Evolutionary conservation across 2,888 invertebrate species (phyloP).

Genomic region (Leptinotarsa juncta): DNA sequence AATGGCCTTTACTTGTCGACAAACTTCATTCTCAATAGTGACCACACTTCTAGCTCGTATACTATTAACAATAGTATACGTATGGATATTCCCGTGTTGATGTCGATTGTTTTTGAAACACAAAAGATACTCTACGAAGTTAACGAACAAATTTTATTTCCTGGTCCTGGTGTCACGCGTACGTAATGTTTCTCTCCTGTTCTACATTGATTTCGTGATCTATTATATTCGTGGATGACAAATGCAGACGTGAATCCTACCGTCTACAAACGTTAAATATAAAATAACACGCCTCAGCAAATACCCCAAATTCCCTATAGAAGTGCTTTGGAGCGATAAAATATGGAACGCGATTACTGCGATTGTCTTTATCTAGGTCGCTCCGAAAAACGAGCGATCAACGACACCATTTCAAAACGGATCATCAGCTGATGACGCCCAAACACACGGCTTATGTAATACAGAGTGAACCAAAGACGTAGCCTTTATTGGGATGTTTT

Average conservation of each 20-base stretch:
- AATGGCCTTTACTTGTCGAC: too few relatives aligned
- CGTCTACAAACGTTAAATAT: constrained; percentile 5
- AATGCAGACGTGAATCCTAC: not conserved
- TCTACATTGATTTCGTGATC: not conserved
- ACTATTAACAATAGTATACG: too few relatives aligned
- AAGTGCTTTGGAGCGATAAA: constrained; percentile 9
- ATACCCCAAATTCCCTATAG: constrained; percentile 16
- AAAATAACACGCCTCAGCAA: not conserved
- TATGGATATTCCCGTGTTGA: too few relatives aligned
- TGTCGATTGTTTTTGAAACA: too few relatives aligned
- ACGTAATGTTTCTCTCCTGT: not conserved
- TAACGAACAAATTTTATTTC: too few relatives aligned
- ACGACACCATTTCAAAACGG: constrained; percentile 4
- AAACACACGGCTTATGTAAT: constrained; percentile 4
- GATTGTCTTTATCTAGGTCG: constrained; percentile 18
- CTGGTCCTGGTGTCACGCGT: too few relatives aligned
- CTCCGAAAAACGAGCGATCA: not conserved
- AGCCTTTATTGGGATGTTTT: not conserved
- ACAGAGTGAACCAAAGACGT: constrained; percentile 1
- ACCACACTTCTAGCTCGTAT: too few relatives aligned
- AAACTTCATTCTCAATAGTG: too few relatives aligned
- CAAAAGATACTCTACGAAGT: too few relatives aligned
- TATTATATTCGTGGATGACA: constrained; percentile 1
- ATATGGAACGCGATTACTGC: constrained; percentile 1
- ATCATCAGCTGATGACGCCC: not conserved